These are phyloP conservation scores for Yponomeuta plumbellus DNA, from an alignment of 2,888 invertebrate genomes.

Conservation along the genomic window DNA sequence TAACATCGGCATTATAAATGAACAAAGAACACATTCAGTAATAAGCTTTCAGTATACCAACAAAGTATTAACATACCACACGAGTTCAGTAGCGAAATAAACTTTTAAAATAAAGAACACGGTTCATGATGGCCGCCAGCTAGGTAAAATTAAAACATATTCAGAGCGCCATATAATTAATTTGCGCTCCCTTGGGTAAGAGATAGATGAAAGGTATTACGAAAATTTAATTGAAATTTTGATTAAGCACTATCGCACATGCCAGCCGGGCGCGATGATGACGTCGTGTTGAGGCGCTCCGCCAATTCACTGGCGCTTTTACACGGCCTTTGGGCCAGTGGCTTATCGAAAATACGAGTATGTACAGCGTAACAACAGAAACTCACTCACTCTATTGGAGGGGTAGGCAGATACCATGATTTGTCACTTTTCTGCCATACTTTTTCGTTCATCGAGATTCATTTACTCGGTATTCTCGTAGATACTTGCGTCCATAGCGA, in stretches of 20 bases:
- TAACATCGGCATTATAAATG: no score
- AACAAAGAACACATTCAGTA: no score
- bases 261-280: conserved; percentile 31
- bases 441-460: no score
- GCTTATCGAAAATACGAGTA: not conserved
- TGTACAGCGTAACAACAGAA: no score
- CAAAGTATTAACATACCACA: not conserved
- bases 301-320: not conserved
- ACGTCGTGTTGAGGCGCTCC: not conserved
- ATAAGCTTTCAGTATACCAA: no score
- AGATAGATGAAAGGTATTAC: conserved; percentile 59
- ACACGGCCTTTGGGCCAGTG: not conserved
- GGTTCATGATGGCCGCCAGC: not conserved
- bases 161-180: conserved; percentile 45
- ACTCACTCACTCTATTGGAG: no score
- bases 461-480: no score
- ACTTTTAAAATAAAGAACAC: not conserved
- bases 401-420: no score
- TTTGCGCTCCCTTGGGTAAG: conserved; percentile 51
- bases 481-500: no score
- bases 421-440: no score
- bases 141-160: conserved; percentile 50
- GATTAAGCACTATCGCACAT: conserved; percentile 62
- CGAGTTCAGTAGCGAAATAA: not conserved
- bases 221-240: conserved; percentile 71